Base-by-base conservation (phyloP, 2,888 invertebrate genomes). In the Resseliella maxima region DNA sequence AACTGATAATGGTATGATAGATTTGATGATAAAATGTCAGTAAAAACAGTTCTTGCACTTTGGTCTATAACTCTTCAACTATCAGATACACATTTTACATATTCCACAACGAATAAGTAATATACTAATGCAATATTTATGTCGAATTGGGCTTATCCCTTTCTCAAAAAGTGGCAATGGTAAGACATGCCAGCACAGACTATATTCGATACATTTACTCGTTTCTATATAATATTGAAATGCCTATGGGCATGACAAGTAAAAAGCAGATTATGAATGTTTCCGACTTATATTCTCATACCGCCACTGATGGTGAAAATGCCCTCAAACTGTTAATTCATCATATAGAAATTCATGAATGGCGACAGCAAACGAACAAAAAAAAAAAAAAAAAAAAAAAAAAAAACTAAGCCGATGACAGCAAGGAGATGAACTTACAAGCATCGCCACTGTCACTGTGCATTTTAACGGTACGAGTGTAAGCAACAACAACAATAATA, bases 281-380 rank as follows among this genome's bases (percentile, higher is more conserved):
- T 81, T 38, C 38, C 83, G 83, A 38, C 83, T 83, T 38, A 83
- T 38, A 38, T 83, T 83, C 83, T 83, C 83, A 72, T 35, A 72
- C 72, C 31, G n/a, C 38, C 6, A n/a, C 12, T 83, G 38, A 83
- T n/a, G 24, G 83, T n/a, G n/a, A 38, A 38, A 83, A 83, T 83
- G 83, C 83, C 83, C 83, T 18, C 83, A n/a, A 83, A 83, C 83
- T 21, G 83, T 83, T 83, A 83, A 83, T 83, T 38, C 83, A 83
- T 83, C 83, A 83, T 81, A 35, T n/a, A n/a, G 38, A 83, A 83
- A 83, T 83, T 83, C 38, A 24, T 83, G 83, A 27, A n/a, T 18
- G 35, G 35, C 35, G n/a, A 64, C 64, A 18, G 54, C 54, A n/a
- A 54, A 54, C n/a, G 21, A 54, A 54, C 2, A 10, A 18, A 54